Percentiles rank a stretch among this genome's conserved stretches.
Conservation (phyloP, 2,888 invertebrate genomes). For the Agriopis leucophaearia region DNA sequence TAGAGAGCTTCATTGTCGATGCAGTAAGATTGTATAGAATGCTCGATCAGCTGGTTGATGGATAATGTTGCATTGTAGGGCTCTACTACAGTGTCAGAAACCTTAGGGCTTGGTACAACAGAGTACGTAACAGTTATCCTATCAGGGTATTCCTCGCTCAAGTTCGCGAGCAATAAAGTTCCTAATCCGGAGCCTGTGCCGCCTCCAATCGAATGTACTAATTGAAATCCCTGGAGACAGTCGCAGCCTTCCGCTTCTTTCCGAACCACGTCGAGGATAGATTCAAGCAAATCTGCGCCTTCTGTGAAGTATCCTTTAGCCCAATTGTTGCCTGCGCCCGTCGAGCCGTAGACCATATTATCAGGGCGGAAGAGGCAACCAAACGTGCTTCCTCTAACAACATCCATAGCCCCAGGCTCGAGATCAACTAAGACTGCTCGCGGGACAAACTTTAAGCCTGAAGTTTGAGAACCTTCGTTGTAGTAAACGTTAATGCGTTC, state of each 20-base stretch:
- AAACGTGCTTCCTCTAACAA: constrained; percentile 87
- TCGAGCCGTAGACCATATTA: constrained; percentile 88
- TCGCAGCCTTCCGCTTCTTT: constrained; percentile 89
- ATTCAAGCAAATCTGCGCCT: constrained; percentile 88
- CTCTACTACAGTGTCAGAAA: constrained; percentile 90
- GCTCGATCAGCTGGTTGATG: constrained; percentile 89
- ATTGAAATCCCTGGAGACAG: constrained; percentile 88
- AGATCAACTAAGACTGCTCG: constrained; percentile 74
- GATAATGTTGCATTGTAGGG: constrained; percentile 90
- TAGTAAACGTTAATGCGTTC: constrained; percentile 92
- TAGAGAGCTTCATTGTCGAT: constrained; percentile 92
- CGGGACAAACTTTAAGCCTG: constrained; percentile 67
- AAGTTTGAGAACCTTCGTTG: constrained; percentile 85
- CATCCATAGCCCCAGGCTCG: constrained; percentile 85
- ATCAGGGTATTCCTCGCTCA: constrained; percentile 91
- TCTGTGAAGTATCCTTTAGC: constrained; percentile 90
- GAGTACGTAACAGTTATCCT: constrained; percentile 89
- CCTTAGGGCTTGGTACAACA: constrained; percentile 90
- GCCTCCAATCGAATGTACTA: constrained; percentile 90
- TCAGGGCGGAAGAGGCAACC: constrained; percentile 90
- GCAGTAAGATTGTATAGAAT: constrained; percentile 88
- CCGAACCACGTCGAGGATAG: constrained; percentile 84
- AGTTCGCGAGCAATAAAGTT: constrained; percentile 88
- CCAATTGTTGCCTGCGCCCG: constrained; percentile 87
- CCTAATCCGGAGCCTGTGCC: constrained; percentile 92